Evolutionary conservation across 2,113 vertebrate species (phyloP).

Genomic region (Donacobius atricapilla): DNA sequence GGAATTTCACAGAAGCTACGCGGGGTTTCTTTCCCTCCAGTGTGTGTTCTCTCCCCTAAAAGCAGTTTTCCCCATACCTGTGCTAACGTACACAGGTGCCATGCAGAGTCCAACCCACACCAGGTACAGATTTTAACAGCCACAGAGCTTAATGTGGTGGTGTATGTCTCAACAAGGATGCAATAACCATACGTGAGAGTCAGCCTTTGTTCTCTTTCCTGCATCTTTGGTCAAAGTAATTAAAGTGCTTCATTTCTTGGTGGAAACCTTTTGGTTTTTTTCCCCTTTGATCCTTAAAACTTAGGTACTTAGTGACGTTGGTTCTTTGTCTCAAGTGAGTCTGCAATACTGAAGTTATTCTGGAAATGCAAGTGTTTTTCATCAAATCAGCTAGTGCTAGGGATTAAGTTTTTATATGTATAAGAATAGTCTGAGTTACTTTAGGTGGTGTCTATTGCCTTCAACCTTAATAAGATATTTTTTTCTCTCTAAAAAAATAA

Average conservation of each 20-base stretch:
- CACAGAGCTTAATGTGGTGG: not conserved
- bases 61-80: not conserved
- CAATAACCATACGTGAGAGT: not conserved
- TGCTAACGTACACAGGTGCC: not conserved
- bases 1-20: not conserved
- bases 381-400: not conserved
- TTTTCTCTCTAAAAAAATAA: not conserved
- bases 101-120: not conserved
- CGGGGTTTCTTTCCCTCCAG: not conserved
- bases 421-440: not conserved
- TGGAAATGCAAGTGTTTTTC: not conserved
- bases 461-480: not conserved
- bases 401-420: not conserved
- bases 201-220: not conserved
- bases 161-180: not conserved
- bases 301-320: accelerated
- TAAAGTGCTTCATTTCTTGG: not conserved
- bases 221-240: not conserved
- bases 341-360: not conserved
- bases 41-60: not conserved
- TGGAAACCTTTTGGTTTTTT: not conserved
- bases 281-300: not conserved
- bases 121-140: not conserved
- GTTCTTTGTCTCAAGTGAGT: not conserved
- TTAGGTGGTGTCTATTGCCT: not conserved